These are phyloP conservation scores for Raja brachyura DNA, from an alignment of 2,113 vertebrate genomes.

Conservation along the genomic window DNA sequence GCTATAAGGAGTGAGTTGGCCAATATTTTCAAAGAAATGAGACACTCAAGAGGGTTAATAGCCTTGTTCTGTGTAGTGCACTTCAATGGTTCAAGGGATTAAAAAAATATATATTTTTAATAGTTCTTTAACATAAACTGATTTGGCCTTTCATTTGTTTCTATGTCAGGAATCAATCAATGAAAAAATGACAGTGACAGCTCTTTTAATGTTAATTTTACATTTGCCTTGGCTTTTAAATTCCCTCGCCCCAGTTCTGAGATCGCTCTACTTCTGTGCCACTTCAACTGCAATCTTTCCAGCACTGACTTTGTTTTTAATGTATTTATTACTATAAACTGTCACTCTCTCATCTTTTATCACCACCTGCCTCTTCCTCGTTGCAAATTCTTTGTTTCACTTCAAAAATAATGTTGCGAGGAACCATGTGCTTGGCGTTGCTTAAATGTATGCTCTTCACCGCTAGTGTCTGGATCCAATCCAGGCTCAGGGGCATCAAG, in stretches of 20 bases:
- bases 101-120: neutral
- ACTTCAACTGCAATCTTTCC: neutral
- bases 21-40: too few species aligned
- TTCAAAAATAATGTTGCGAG: neutral
- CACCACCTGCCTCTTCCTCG: neutral
- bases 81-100: neutral
- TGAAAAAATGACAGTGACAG: neutral
- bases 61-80: neutral
- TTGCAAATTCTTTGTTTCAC: neutral
- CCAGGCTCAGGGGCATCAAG: neutral
- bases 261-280: neutral
- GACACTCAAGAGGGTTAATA: neutral
- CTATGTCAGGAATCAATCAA: neutral
- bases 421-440: neutral
- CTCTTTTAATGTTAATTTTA: neutral
- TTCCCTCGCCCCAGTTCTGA: neutral
- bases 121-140: neutral
- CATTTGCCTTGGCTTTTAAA: neutral
- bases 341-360: neutral
- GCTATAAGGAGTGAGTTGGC: too few species aligned
- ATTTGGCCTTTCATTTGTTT: neutral
- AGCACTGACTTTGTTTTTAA: neutral
- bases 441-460: neutral
- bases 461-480: neutral
- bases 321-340: neutral